Evolutionary conservation across 2,797 vertebrate species (phyloP), one percentile per base, ranked within the genome.

Genomic region (Silurus lanzhouensis): DNA sequence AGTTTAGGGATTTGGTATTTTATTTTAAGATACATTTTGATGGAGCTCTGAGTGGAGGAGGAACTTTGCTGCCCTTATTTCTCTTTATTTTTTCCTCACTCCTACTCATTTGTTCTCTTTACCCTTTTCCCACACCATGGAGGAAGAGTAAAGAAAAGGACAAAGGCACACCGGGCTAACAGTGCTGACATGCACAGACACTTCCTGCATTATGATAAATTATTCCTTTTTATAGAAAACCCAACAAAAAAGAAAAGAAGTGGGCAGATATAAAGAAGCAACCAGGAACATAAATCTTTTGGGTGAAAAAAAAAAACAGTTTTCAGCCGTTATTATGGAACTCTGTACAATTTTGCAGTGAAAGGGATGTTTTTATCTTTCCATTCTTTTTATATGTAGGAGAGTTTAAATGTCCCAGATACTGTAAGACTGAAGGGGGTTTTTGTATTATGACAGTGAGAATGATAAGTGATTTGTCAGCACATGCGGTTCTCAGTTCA

Each of bases 191-290:
- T 87, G 86, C 88, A 88, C 89, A 82, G 92, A 92, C 89, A 91
- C 80, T 81, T 92, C 85, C 55, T 85, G 81, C 52, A 52, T 91
- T 90, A 88, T 92, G 90, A 93, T 91, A 85, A 92, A 93, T 93
- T 91, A 92, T 92, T 93, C 91, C 66, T 82, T 83, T 88, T 81
- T 78, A 52, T 85, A 86, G 79, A 89, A 84, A 87, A 82, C 70
- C 88, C 84, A 88, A 75, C 12, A 25, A 58, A 68, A 86, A 87
- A 84, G 68, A n/a, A 85, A 82, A 83, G 12, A 67, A 89, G 86
- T 89, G 64, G 76, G 75, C 91, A 91, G 91, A 91, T 86, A 90
- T 60, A 77, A 78, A 38, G 19, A 87, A 79, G 89, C 86, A 85
- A 86, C 85, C 83, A 86, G 84, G 88, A 88, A 90, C 90, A 91